phyloP scores from a whole-genome alignment of 1,140 invertebrate species.

The Thaumetopoea pityocampa region DNA sequence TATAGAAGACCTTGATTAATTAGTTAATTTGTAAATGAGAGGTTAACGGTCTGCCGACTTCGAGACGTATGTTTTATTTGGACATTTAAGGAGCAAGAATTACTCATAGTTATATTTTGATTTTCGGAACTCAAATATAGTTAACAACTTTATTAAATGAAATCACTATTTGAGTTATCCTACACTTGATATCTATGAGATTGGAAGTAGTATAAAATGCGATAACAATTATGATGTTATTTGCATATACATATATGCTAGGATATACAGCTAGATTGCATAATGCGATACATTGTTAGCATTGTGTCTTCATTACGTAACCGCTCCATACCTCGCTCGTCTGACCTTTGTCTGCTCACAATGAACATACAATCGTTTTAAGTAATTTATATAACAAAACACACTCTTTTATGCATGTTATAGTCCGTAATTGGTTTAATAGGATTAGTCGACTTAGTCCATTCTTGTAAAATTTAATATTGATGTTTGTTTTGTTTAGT shows the following conservation, averaged over 20 bases:
- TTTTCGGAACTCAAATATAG: too few species aligned
- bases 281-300: slow-evolving; percentile 11
- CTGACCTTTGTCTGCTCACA: slow-evolving; percentile 13
- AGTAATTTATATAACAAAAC: slow-evolving; percentile 6
- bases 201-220: too few species aligned
- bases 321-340: not conserved
- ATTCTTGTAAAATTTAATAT: too few species aligned
- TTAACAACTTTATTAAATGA: too few species aligned
- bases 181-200: too few species aligned
- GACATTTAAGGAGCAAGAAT: too few species aligned
- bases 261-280: slow-evolving; percentile 4
- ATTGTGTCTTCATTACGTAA: slow-evolving; percentile 8
- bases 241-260: slow-evolving; percentile 3
- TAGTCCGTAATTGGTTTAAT: slow-evolving; percentile 10
- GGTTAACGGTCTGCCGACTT: slow-evolving; percentile 24
- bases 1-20: slow-evolving; percentile 20
- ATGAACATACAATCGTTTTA: too few species aligned
- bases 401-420: slow-evolving; percentile 5
- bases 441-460: slow-evolving; percentile 4
- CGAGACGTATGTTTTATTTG: slow-evolving; percentile 3
- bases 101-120: too few species aligned
- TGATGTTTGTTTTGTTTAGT: too few species aligned
- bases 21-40: slow-evolving; percentile 21
- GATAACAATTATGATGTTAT: too few species aligned
- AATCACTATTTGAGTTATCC: too few species aligned